Evolutionary conservation across 2,113 vertebrate species (phyloP), one percentile per base, ranked within the genome.

Genomic region (Nanorana parkeri): DNA sequence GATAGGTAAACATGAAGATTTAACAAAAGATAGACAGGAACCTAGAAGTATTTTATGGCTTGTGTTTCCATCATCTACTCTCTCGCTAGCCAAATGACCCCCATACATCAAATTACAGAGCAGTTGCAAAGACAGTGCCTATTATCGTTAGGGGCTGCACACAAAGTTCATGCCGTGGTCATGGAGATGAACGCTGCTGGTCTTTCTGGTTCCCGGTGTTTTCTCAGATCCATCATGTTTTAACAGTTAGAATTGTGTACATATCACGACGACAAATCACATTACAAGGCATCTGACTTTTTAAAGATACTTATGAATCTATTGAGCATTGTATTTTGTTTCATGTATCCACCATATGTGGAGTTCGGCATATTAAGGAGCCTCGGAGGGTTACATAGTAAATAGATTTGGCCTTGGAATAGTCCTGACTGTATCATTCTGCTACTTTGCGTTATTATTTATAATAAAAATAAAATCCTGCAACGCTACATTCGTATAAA

Each of bases 81-180:
- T 75, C 80, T 93, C 91, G 86, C 83, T 90, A 93, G 93, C 92
- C 92, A 93, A 93, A 91, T 96, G 95, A 96, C 95, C 95, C 94
- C 92, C 93, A 96, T 97, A 96, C 92, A 97, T 97, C 96, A 97
- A 93, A 94, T 92, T 91, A 91, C 92, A 91, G 89, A 86, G 94
- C 94, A 95, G 94, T 96, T 89, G 89, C 89, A 87, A 90, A 93
- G 94, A 95, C 93, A 96, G 94, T 93, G 94, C 90, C 94, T 95
- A 96, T 97, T 97, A 96, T 96, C 93, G 90, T 93, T 92, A 92
- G 93, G 80, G 80, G 91, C 94, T 94, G 92, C 91, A 88, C 94
- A 92, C 92, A 93, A 95, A 94, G 95, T 96, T 97, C 95, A 96
- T 92, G 88, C 88, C 84, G 93, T 94, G 91, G 93, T 93, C 91